phyloP scores from a whole-genome alignment of 2,888 invertebrate genomes.

The Pogonocherus hispidulus region DNA sequence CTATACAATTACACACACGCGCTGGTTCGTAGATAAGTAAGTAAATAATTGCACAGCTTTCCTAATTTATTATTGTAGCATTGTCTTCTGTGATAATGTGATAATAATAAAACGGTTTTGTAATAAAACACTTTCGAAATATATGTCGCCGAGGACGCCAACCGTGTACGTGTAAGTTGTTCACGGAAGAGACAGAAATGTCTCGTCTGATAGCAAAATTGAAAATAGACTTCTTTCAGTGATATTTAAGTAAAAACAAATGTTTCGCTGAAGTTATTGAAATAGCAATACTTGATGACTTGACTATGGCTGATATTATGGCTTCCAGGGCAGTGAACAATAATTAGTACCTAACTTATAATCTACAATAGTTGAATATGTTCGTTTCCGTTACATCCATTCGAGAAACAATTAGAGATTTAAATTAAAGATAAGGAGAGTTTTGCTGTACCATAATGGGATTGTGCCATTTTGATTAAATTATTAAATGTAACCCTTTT shows the following conservation, averaged over 20 bases:
- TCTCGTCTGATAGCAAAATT: neutral
- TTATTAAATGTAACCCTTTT: no score
- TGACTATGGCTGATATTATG: no score
- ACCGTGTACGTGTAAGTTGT: slow-evolving; percentile 1
- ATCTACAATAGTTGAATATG: no score
- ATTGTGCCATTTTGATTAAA: no score
- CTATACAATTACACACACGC: slow-evolving; percentile 5
- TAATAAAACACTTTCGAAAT: neutral
- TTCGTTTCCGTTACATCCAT: no score
- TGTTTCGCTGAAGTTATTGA: neutral
- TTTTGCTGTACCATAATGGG: no score
- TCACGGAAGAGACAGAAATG: neutral
- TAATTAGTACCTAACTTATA: no score
- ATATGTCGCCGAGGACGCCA: neutral
- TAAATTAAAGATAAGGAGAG: no score
- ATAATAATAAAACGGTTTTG: slow-evolving; percentile 13
- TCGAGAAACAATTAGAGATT: no score
- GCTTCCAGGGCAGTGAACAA: no score
- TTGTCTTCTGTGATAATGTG: slow-evolving; percentile 9
- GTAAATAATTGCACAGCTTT: slow-evolving; percentile 15
- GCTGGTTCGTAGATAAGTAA: neutral
- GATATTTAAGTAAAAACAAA: neutral
- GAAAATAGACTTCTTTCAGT: neutral
- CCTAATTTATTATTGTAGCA: slow-evolving; percentile 7
- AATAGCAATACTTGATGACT: neutral